Base-by-base conservation (phyloP, 1,140 invertebrate genomes). In the Seison nebaliae region DNA sequence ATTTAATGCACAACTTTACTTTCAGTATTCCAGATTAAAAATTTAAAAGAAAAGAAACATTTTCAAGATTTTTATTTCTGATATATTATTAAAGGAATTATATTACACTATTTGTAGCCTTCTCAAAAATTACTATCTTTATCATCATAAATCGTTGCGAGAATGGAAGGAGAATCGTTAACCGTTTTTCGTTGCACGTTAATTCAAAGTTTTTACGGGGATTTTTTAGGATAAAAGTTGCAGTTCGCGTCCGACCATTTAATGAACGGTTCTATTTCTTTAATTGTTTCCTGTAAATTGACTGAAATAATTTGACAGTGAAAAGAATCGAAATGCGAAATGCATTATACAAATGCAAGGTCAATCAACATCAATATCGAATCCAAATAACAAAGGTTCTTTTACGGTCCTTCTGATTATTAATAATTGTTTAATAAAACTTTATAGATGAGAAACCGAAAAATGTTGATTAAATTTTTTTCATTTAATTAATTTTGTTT, bases 221-320 rank as follows among this genome's bases (percentile, higher is more conserved):
- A 34, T 21, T 16, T n/a, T 11, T 14, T 15, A 40, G 38, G 45
- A 58, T 69, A 0, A 62, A 64, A 44, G 67, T 69, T 11, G 67
- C 68, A 4, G 66, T 69, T 3, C 47, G 68, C 44, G 65, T 69
- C 20, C 55, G 67, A 15, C 67, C 67, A 41, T 68, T 69, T 53
- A 65, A 58, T 35, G 50, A 53, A 46, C 54, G 55, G 55, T 57
- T 40, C 46, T 45, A 36, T 32, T 19, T 7, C 11, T 16, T 18
- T 16, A 12, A n/a, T 30, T 3, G 22, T n/a, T 7, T 14, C 9
- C 5, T 6, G 14, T 12, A 14, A 18, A 5, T 23, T 38, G 15
- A 16, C 14, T 7, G 8, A 16, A 18, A 23, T 18, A 9, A 17
- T 39, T 21, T 44, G 39, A 8, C 42, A 59, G 67, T 43, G 68